Evolutionary conservation across 2,113 vertebrate species (phyloP).

Genomic region (Bagarius yarrelli): DNA sequence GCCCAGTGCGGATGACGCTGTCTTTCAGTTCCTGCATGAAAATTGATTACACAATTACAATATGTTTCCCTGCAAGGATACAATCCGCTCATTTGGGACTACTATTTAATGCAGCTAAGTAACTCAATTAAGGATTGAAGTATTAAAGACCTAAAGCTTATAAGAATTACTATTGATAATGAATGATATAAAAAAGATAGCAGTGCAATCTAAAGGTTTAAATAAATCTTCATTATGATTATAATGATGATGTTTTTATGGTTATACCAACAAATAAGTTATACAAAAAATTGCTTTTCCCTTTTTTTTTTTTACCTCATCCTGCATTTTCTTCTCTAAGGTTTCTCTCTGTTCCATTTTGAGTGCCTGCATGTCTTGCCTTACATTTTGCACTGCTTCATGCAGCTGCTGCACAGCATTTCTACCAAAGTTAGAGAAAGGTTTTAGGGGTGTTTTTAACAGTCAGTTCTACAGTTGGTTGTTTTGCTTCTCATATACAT

Average conservation of each 20-base stretch:
- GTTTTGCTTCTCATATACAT: not conserved
- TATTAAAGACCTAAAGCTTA: not conserved
- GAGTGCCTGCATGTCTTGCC: not conserved
- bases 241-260: too few relatives aligned
- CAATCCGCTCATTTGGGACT: not conserved
- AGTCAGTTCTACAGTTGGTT: not conserved
- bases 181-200: too few relatives aligned
- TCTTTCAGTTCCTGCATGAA: conserved; percentile 14
- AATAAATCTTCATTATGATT: too few relatives aligned
- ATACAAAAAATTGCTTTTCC: too few relatives aligned
- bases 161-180: too few relatives aligned
- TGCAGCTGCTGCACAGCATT: conserved; percentile 58
- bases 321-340: conserved; percentile 5
- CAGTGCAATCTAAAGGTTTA: too few relatives aligned
- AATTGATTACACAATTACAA: not conserved
- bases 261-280: too few relatives aligned
- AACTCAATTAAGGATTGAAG: not conserved
- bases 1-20: not conserved
- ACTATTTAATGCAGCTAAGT: not conserved
- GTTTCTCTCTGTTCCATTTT: conserved; percentile 9
- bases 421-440: conserved; percentile 50
- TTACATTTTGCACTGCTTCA: conserved; percentile 52
- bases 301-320: not conserved
- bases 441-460: not conserved
- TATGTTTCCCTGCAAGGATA: not conserved